Conservation (phyloP, 92 coral and sea anemone genomes). For the Bergia puertoricense region DNA sequence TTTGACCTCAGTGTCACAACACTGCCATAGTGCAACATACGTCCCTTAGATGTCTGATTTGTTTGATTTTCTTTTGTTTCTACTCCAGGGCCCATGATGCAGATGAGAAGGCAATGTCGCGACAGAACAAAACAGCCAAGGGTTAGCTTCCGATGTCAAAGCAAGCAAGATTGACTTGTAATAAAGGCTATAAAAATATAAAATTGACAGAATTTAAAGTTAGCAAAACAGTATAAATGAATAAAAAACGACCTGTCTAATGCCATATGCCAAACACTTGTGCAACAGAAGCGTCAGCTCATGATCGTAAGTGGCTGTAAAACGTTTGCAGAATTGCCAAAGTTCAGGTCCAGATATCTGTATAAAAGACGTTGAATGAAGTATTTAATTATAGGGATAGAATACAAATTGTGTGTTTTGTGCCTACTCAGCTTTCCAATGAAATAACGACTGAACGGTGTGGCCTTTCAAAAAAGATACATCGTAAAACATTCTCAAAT, state of each 20-base stretch:
- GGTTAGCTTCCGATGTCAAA: constrained; percentile 41
- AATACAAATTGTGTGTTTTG: no score
- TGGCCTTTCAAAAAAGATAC: no score
- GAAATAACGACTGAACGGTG: no score
- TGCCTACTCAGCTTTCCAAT: no score
- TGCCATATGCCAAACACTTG: not conserved
- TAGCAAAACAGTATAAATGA: not conserved
- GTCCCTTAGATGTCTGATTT: not conserved
- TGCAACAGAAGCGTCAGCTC: no score
- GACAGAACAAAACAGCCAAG: constrained; percentile 72
- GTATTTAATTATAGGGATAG: no score
- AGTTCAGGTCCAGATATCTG: no score
- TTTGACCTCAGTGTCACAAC: no score
- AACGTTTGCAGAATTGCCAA: no score
- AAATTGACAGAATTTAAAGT: not conserved
- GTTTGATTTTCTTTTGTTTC: not conserved
- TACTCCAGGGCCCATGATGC: constrained; percentile 93
- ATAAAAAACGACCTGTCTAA: not conserved
- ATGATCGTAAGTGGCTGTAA: no score
- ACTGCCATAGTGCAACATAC: not conserved
- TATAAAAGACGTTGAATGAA: no score
- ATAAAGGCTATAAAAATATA: not conserved
- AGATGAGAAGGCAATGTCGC: constrained; percentile 93
- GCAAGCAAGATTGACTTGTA: constrained; percentile 11
- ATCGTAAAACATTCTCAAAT: no score